phyloP scores from a whole-genome alignment of 2,888 invertebrate genomes.

The Diploptera punctata region DNA sequence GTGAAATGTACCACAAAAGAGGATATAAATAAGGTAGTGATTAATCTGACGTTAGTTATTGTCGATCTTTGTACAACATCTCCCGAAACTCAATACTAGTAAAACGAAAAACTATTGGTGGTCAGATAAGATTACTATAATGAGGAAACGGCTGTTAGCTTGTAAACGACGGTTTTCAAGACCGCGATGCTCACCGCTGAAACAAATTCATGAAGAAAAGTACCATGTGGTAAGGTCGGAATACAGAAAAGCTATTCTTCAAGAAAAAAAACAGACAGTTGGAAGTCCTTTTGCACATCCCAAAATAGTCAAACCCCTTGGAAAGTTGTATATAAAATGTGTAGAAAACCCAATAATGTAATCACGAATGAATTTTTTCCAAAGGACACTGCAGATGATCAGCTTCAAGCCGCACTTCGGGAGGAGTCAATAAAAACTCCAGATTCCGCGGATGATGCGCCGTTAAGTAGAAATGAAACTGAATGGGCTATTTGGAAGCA shows the following conservation, averaged over 20 bases:
- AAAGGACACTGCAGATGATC: neutral
- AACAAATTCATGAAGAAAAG: neutral
- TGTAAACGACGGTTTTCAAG: neutral
- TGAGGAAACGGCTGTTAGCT: neutral
- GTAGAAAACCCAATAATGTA: neutral
- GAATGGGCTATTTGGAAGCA: neutral
- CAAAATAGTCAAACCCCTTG: neutral
- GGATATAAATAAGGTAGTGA: neutral
- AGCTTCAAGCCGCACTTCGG: neutral
- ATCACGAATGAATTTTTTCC: neutral
- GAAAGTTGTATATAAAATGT: neutral
- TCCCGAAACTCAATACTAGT: neutral
- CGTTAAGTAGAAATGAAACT: neutral
- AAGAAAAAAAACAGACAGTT: neutral
- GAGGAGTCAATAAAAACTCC: neutral
- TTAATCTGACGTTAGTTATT: neutral
- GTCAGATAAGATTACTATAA: neutral
- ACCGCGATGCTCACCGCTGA: neutral
- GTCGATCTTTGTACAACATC: neutral
- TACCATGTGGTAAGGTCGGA: neutral
- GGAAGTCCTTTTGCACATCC: neutral
- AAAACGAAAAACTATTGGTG: conserved; percentile 2
- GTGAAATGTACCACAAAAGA: too few relatives aligned
- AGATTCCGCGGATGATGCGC: neutral
- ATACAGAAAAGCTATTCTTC: neutral